phyloP scores from a whole-genome alignment of 2,888 invertebrate genomes.

The Ypsolopha sequella region DNA sequence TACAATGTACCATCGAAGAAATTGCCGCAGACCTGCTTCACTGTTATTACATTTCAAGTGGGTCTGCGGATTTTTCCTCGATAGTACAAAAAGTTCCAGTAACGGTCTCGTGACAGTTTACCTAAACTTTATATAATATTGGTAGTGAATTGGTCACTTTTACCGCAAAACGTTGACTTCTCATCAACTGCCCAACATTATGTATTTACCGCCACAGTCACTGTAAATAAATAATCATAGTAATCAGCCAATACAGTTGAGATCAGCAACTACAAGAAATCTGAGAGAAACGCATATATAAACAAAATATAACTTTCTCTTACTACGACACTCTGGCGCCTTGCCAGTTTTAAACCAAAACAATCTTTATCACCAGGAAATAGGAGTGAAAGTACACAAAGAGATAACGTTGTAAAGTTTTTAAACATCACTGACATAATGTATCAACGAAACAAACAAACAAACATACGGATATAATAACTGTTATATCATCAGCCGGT shows the following conservation, averaged over 20 bases:
- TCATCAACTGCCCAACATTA: too few relatives aligned
- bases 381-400: not conserved
- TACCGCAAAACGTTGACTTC: too few relatives aligned
- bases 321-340: conserved; percentile 2
- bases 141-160: too few relatives aligned
- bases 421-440: not conserved
- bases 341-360: not conserved
- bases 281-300: conserved; percentile 6
- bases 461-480: conserved; percentile 28
- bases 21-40: too few relatives aligned
- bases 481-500: conserved; percentile 36
- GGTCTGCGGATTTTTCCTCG: too few relatives aligned
- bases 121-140: too few relatives aligned
- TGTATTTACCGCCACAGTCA: not conserved
- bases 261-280: conserved; percentile 11
- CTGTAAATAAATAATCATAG: not conserved
- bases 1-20: too few relatives aligned
- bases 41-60: too few relatives aligned
- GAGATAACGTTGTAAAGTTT: not conserved
- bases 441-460: conserved; percentile 24
- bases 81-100: too few relatives aligned
- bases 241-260: not conserved
- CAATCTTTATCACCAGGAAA: not conserved
- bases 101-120: too few relatives aligned
- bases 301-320: not conserved